Percentiles rank a stretch among this genome's conserved stretches.
Conservation (phyloP, 2,113 vertebrate genomes). For the Colinus virginianus region DNA sequence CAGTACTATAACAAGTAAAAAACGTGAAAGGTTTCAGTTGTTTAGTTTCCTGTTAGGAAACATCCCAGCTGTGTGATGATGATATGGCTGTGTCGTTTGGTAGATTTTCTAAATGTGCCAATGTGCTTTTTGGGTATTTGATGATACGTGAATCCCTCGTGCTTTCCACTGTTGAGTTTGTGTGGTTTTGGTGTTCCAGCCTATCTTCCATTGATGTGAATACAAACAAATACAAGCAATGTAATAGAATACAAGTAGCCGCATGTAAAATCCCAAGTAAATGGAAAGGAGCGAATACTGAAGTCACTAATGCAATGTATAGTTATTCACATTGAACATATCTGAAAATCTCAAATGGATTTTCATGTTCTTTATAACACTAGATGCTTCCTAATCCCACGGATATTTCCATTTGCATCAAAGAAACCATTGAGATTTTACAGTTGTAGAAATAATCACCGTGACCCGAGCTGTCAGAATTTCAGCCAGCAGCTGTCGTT, state of each 20-base stretch:
- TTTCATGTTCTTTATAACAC: background rate
- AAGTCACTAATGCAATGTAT: background rate
- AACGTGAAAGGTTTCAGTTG: fast-evolving
- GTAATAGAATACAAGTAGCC: background rate
- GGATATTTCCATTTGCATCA: background rate
- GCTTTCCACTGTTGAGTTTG: background rate
- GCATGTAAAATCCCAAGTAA: background rate
- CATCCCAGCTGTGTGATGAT: too few relatives aligned
- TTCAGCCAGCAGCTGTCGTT: background rate
- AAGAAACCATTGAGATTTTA: background rate
- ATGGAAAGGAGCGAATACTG: background rate
- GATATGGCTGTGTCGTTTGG: fast-evolving
- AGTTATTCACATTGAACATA: background rate
- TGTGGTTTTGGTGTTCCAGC: background rate
- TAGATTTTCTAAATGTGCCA: background rate
- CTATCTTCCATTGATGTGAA: background rate
- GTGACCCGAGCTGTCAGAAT: background rate
- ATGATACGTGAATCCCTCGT: background rate
- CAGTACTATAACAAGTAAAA: background rate
- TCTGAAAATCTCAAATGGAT: background rate
- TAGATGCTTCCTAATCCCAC: background rate
- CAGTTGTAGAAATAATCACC: background rate
- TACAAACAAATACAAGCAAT: background rate
- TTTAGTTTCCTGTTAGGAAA: background rate
- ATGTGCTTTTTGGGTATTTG: background rate